A percentile compares a stretch with the other conserved stretches of the same genome.
These are phyloP conservation scores for Megaptera novaeangliae DNA, from an alignment of 2,113 vertebrate species.

Conservation along the genomic window DNA sequence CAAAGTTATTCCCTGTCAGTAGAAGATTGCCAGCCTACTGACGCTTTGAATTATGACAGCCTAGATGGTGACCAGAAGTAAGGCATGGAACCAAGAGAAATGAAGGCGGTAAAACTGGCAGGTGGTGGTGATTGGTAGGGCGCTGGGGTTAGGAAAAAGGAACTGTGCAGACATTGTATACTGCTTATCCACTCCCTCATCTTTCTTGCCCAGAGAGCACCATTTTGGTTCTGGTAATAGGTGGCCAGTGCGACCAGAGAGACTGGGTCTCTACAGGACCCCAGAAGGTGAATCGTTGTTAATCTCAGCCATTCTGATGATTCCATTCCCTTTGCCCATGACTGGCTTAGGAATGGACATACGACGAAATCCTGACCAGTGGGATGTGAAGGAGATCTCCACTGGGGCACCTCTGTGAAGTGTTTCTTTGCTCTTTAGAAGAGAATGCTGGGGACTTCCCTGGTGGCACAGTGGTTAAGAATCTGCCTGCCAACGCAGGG, in stretches of 20 bases:
- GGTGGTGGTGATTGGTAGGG: rapidly evolving
- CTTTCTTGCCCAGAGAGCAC: not conserved
- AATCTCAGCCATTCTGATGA: not conserved
- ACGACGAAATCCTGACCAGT: not conserved
- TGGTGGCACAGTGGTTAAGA: too few species aligned
- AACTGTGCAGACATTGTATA: rapidly evolving
- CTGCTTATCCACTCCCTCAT: rapidly evolving
- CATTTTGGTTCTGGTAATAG: not conserved
- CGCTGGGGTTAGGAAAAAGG: not conserved
- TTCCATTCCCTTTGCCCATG: not conserved
- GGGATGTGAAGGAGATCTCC: not conserved
- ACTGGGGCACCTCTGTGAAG: not conserved
- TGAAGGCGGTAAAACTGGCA: not conserved
- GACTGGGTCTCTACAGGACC: too few species aligned
- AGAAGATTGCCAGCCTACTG: not conserved
- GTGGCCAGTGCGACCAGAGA: not conserved
- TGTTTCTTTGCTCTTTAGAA: not conserved
- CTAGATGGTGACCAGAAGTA: too few species aligned
- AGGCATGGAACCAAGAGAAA: not conserved
- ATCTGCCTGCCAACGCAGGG: too few species aligned
- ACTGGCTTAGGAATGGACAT: not conserved
- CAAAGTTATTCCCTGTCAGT: not conserved
- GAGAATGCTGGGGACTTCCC: not conserved
- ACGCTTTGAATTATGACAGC: not conserved
- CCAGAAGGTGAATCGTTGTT: not conserved